Evolutionary conservation across 2,113 vertebrate genomes (phyloP).

Genomic region (Ariopsis seemanni): DNA sequence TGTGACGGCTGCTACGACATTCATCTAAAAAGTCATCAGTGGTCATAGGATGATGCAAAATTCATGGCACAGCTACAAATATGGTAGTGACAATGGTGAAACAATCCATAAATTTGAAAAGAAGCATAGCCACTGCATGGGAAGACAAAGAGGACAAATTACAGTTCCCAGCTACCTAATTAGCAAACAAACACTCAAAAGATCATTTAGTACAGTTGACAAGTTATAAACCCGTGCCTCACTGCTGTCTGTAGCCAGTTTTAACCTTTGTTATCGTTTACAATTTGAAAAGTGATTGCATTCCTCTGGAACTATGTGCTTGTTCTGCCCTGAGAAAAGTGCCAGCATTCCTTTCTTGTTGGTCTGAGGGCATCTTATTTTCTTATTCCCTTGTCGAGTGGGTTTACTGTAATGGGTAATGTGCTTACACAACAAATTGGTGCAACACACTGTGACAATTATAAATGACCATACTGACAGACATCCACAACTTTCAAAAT

Average conservation of each 20-base stretch:
- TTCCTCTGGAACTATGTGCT: neutral
- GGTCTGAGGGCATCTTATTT: no score
- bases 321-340: slow-evolving; percentile 2
- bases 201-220: neutral
- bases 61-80: neutral
- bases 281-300: neutral
- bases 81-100: neutral
- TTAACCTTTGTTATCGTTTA: neutral
- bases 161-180: neutral
- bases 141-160: neutral
- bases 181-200: neutral
- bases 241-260: neutral
- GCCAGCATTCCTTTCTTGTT: neutral
- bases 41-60: neutral
- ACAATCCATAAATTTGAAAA: neutral
- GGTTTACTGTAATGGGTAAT: no score
- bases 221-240: no score
- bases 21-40: neutral
- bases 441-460: slow-evolving; percentile 2
- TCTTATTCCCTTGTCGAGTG: no score
- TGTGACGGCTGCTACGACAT: neutral
- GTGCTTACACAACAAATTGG: neutral
- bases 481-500: neutral
- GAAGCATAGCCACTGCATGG: neutral
- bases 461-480: slow-evolving; percentile 7